A percentile compares a stretch with the other conserved stretches of the same genome.
Conservation (phyloP, 2,797 vertebrate species). For the Heteromormyrus szaboi region DNA sequence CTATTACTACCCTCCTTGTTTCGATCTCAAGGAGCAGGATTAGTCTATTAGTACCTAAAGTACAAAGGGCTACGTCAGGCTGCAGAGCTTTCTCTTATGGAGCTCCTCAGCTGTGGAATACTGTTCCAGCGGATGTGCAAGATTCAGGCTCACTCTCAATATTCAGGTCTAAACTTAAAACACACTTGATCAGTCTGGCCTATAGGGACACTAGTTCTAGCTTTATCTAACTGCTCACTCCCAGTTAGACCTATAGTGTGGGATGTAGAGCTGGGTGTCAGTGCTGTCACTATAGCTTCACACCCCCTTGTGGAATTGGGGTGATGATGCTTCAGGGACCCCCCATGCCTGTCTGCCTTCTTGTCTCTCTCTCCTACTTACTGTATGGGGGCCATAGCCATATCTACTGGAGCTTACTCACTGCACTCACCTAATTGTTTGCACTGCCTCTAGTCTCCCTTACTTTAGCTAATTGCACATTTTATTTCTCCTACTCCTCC, state of each 20-base stretch:
- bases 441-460: neutral
- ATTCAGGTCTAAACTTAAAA: neutral
- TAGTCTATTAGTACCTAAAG: neutral
- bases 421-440: neutral
- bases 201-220: neutral
- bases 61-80: neutral
- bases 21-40: neutral
- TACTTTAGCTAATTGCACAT: neutral
- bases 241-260: neutral
- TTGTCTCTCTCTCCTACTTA: neutral
- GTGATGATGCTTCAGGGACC: neutral
- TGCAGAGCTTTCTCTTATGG: neutral
- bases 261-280: neutral
- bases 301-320: neutral
- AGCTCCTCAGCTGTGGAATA: neutral
- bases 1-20: neutral
- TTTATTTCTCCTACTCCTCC: neutral
- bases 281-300: neutral
- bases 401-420: neutral
- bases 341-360: neutral
- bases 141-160: neutral
- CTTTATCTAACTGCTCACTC: neutral
- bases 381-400: neutral
- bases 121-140: neutral
- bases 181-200: neutral